Percentiles rank a stretch among this genome's conserved stretches.
Evolutionary conservation across 2,797 vertebrate species (phyloP).

Genomic region (Remorina albescens): DNA sequence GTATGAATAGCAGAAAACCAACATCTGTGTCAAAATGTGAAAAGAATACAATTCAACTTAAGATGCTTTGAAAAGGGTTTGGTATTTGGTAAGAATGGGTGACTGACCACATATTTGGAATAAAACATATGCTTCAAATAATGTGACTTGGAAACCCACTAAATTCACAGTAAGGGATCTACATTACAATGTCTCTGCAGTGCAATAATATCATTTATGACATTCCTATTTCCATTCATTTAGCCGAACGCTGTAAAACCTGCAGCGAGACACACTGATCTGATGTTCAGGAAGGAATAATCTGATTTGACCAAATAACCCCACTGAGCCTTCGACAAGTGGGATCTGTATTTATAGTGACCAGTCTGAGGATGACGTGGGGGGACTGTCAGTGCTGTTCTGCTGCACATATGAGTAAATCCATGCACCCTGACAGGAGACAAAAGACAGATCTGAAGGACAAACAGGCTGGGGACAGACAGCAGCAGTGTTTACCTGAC

Average conservation of each 20-base stretch:
- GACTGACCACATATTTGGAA: not conserved
- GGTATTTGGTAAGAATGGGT: not conserved
- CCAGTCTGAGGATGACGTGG: not conserved
- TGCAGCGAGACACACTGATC: too few species aligned
- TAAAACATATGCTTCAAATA: not conserved
- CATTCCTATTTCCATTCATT: not conserved
- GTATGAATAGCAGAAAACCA: not conserved
- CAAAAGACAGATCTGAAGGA: not conserved
- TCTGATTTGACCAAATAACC: too few species aligned
- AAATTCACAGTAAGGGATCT: not conserved
- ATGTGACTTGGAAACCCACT: too few species aligned
- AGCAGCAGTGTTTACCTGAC: constrained; percentile 85
- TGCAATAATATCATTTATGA: too few species aligned
- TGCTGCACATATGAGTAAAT: not conserved
- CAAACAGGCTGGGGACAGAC: not conserved
- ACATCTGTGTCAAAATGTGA: not conserved
- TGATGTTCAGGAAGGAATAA: not conserved
- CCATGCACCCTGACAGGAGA: not conserved
- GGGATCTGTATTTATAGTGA: not conserved
- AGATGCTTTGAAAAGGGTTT: not conserved
- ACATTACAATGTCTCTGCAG: not conserved
- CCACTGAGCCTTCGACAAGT: not conserved
- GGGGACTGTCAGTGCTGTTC: not conserved
- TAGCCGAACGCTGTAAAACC: not conserved
- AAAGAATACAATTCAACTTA: not conserved